Base-by-base conservation (phyloP, 2,888 invertebrate genomes). In the Sialis fuliginosa region DNA sequence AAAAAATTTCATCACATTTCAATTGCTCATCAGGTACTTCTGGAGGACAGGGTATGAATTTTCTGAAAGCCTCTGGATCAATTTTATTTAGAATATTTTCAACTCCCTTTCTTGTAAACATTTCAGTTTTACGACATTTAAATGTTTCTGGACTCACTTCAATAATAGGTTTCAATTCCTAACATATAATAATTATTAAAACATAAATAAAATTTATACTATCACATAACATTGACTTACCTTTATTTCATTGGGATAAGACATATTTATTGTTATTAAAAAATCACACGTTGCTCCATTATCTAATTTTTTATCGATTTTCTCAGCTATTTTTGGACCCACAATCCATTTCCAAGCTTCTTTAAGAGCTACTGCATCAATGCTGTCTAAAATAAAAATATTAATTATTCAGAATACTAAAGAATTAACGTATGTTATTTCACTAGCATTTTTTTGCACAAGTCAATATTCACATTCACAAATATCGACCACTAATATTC, bases 261-360 rank as follows among this genome's bases (percentile, higher is more conserved):
- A 65, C 53, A 78, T 68, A 52, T 63, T 63, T n/a, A 79, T 58
- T 5, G 77, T 77, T 50, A 82, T 62, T 6, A 75, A 66, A 50
- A 82, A 70, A 33, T 75, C 71, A 5, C 77, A 73, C 6, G 69
- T 64, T 6, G 71, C 68, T 1, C 74, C 71, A 7, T 70, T 71
- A 53, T 79, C 74, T 51, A 77, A 69, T 9, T 61, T 60, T 58
- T 74, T 77, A 9, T 64, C 62, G 1, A 81, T 63, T 42, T 62
- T 58, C 9, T 64, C 49, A 10, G 77, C 75, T 22, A 89, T 62
- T 46, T 65, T 63, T 0, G 72, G 67, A 45, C 79, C 78, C 46
- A 79, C 70, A 8, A 77, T 70, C 69, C 80, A 77, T 62, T 88
- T 88, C 74, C 86, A 87, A 0, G 81, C 79, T 59, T 88, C 86